Evolutionary conservation across 1,140 invertebrate genomes (phyloP).

Genomic region (Pseudomyrmex concolor): DNA sequence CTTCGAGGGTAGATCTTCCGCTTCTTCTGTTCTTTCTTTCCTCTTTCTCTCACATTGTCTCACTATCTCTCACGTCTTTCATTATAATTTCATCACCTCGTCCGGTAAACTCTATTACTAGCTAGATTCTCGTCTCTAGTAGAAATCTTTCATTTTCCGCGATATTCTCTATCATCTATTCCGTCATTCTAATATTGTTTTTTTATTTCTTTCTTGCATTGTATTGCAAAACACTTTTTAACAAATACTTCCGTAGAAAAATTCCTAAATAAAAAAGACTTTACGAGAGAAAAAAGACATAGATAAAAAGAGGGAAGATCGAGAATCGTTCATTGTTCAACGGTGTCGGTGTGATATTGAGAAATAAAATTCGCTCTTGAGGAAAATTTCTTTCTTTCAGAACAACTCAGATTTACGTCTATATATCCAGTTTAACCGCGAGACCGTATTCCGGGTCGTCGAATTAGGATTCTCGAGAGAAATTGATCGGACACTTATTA

Average conservation of each 20-base stretch:
- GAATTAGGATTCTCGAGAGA: constrained; percentile 16
- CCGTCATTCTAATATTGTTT: too few relatives aligned
- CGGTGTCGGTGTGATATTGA: neutral
- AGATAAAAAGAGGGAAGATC: neutral
- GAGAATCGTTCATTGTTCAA: neutral
- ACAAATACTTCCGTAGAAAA: neutral
- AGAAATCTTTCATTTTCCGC: neutral
- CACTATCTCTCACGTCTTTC: neutral
- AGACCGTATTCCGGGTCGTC: neutral
- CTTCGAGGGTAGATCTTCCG: constrained; percentile 9
- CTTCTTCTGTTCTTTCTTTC: neutral
- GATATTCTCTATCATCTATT: neutral
- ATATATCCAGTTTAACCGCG: neutral
- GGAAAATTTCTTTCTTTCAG: constrained; percentile 33
- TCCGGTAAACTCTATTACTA: neutral
- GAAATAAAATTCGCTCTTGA: constrained; percentile 5
- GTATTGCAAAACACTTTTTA: too few relatives aligned
- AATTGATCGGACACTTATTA: constrained; percentile 27
- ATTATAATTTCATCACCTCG: constrained; percentile 18
- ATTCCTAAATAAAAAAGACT: too few relatives aligned
- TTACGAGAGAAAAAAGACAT: neutral
- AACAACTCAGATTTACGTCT: constrained; percentile 28
- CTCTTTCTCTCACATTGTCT: too few relatives aligned
- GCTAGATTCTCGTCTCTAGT: neutral
- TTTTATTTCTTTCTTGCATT: neutral